phyloP scores from a whole-genome alignment of 92 coral and sea anemone species.

The Hydrozoanthus gracilis region DNA sequence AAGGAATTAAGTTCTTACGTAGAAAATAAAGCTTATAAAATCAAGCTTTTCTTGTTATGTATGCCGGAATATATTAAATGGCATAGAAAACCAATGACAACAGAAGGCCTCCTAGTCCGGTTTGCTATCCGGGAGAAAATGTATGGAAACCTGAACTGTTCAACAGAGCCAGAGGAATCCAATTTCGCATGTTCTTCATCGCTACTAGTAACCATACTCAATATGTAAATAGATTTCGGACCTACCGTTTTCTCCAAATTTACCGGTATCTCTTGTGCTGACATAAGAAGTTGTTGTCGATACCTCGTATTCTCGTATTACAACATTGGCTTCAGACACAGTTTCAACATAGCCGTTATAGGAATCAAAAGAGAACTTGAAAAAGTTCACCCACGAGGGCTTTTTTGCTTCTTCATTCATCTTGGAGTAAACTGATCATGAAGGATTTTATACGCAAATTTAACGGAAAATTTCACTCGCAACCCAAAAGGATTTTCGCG shows the following conservation, averaged over 20 bases:
- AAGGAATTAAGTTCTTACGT: no score
- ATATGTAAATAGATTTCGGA: background rate
- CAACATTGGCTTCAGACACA: background rate
- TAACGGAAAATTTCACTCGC: background rate
- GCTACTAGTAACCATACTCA: background rate
- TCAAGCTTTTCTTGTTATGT: no score
- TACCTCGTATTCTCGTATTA: background rate
- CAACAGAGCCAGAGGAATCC: no score
- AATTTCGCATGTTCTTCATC: no score
- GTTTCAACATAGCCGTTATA: background rate
- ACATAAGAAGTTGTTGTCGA: background rate
- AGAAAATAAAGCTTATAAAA: no score
- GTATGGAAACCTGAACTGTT: no score
- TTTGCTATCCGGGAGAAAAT: no score
- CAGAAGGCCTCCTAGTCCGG: no score
- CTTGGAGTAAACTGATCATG: background rate
- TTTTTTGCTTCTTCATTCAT: background rate
- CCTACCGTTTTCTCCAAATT: conserved; percentile 8
- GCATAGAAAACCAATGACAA: no score
- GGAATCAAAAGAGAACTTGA: background rate
- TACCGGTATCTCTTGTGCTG: conserved; percentile 12
- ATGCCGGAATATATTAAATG: no score
- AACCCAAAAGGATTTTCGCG: background rate
- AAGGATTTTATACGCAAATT: background rate
- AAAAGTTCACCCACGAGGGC: conserved; percentile 8